Percentiles rank a stretch among this genome's conserved stretches.
Evolutionary conservation across 2,797 vertebrate genomes (phyloP).

Genomic region (Neosalanx taihuensis): DNA sequence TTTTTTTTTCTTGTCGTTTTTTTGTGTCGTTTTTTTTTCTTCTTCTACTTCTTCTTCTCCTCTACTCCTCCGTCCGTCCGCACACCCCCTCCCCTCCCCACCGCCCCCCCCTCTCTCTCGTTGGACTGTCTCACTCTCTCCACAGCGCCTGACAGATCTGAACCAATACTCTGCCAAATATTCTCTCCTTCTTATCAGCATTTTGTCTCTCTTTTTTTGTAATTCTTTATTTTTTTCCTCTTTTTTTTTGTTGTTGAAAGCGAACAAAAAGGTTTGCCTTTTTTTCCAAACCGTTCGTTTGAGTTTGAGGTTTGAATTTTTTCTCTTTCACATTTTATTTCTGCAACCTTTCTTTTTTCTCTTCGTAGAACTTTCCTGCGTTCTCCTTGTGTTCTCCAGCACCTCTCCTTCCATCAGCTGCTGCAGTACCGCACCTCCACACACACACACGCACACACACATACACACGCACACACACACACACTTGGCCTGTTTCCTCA

Average conservation of each 20-base stretch:
- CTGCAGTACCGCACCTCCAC: conserved; percentile 58
- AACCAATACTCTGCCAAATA: conserved; percentile 81
- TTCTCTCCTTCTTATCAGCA: conserved; percentile 60
- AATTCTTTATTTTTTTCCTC: conserved; percentile 35
- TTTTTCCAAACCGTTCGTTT: conserved; percentile 8
- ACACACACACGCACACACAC: conserved; percentile 8
- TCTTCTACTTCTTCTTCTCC: conserved; percentile 56
- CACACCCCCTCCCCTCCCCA: conserved; percentile 42
- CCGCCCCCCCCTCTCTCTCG: conserved; percentile 44
- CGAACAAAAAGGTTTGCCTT: conserved; percentile 40
- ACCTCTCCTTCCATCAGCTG: conserved; percentile 54
- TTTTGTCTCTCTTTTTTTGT: conserved; percentile 18
- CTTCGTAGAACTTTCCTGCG: conserved; percentile 53
- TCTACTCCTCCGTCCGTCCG: conserved; percentile 40
- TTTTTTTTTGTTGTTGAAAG: conserved; percentile 57
- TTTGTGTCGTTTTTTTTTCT: no score
- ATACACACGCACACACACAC: conserved; percentile 11
- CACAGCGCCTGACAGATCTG: conserved; percentile 74
- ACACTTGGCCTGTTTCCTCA: conserved; percentile 44
- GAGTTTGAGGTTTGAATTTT: not conserved
- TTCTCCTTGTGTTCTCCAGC: conserved; percentile 62
- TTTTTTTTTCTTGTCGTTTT: conserved; percentile 62
- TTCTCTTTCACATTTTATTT: conserved; percentile 4
- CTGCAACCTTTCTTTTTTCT: conserved; percentile 2
- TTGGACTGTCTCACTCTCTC: conserved; percentile 58